Conservation (phyloP, 2,888 invertebrate species). For the Lymantria monacha region DNA sequence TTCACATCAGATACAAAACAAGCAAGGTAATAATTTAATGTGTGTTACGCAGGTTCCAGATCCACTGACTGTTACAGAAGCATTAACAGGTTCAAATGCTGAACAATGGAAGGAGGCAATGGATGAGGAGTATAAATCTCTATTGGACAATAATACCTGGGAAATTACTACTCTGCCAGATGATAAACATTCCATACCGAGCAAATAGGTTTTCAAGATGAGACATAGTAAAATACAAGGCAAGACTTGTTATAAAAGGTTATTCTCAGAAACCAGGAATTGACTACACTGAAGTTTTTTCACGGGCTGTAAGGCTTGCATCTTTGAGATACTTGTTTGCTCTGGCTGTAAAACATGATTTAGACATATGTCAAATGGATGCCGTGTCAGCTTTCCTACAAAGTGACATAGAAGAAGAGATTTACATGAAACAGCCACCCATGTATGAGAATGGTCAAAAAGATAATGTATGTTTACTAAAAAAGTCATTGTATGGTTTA, state of each 20-base stretch:
- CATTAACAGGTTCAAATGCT: neutral
- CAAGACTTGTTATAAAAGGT: neutral
- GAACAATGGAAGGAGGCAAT: slow-evolving; percentile 2
- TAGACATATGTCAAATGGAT: neutral
- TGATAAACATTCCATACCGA: neutral
- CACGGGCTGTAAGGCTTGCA: neutral
- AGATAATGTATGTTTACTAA: slow-evolving; percentile 6
- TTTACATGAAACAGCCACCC: slow-evolving; percentile 13
- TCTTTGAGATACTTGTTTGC: neutral
- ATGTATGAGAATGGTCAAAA: slow-evolving; percentile 4
- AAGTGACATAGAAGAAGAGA: slow-evolving; percentile 14
- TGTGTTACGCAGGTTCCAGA: neutral
- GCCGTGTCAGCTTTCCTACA: slow-evolving; percentile 8
- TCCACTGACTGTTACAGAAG: neutral
- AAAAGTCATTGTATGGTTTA: slow-evolving; percentile 7
- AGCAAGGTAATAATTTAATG: neutral
- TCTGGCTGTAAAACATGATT: neutral
- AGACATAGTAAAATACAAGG: neutral
- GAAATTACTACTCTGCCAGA: neutral
- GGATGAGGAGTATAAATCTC: no score
- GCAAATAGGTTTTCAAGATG: slow-evolving; percentile 4
- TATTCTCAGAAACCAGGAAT: neutral
- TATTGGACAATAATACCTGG: slow-evolving; percentile 6
- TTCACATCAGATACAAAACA: neutral
- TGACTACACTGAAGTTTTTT: neutral